Percentiles rank a stretch among this genome's conserved stretches.
These are phyloP conservation scores for Megaceryle maxima DNA, from an alignment of 2,113 vertebrate genomes.

Conservation along the genomic window DNA sequence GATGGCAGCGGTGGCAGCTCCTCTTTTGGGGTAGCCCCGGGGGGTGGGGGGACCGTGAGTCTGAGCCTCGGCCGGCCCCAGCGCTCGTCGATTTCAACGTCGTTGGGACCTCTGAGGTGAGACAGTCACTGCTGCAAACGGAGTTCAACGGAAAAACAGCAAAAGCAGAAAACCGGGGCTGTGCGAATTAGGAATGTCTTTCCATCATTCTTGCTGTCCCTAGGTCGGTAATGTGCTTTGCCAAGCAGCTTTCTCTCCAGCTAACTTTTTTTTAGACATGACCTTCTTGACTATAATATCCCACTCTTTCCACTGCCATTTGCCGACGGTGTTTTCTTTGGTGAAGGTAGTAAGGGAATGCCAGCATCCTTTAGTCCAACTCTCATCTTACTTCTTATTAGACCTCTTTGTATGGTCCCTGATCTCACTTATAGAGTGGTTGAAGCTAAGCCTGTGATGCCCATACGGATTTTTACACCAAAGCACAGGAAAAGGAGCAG, in stretches of 20 bases:
- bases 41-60: fast-evolving
- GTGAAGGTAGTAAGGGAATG: neutral
- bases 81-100: fast-evolving
- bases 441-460: neutral
- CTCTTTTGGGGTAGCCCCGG: neutral
- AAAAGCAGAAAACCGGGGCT: neutral
- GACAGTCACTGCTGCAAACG: neutral
- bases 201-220: neutral
- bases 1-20: neutral
- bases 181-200: neutral
- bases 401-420: neutral
- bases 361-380: neutral
- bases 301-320: neutral
- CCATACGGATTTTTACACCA: neutral
- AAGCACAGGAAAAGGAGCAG: neutral
- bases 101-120: neutral
- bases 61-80: neutral
- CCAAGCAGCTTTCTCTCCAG: neutral
- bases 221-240: neutral
- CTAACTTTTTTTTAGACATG: neutral
- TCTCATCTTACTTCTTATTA: neutral
- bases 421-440: neutral
- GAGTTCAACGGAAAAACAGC: neutral
- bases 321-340: neutral
- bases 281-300: neutral